Evolutionary conservation across 1,140 invertebrate genomes (phyloP), one percentile per base, ranked within the genome.

Genomic region (Manduca sexta): DNA sequence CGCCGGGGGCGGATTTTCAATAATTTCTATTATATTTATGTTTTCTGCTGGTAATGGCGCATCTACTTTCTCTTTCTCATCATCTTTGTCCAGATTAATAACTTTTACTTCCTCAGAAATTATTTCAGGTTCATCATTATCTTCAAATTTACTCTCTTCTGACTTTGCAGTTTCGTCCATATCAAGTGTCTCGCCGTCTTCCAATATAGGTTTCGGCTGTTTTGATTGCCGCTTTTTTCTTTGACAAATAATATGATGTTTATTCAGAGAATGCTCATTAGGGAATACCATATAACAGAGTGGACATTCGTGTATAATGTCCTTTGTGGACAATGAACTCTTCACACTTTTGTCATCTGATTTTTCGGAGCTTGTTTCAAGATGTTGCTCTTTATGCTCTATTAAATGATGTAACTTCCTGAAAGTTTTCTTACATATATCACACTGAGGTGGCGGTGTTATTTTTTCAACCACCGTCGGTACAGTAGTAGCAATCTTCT

Each of bases 281-380:
- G 86, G 86, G 52, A 87, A 87, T 0, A 87, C 86, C 84, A 86
- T 87, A 49, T 87, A 87, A 50, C 86, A 87, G 15, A 83, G 69
- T 3, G 84, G 73, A 60, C 86, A 87, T 62, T 87, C 86, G 45
- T 87, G 86, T 52, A 87, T 87, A 30, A 87, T 87, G 48, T 87
- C 86, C 64, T 71, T 86, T 13, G 84, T 80, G 4, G 77, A 85
- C 4, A 86, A 50, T 8, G 74, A 65, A 50, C 81, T 81, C 41
- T 82, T 74, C 4, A 79, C 71, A 53, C 74, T 78, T 60, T 82
- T 85, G 40, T 79, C 72, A 44, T 84, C 81, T 16, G 79, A 82
- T 49, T 85, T 83, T 52, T 81, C 78, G 1, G 77, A 80, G 53
- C 74, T 75, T 0, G 79, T 72, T 39, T 87, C 85, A n/a, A 66